These are phyloP conservation scores for Tiaroga cobitis DNA, from an alignment of 2,797 vertebrate genomes.

Conservation along the genomic window DNA sequence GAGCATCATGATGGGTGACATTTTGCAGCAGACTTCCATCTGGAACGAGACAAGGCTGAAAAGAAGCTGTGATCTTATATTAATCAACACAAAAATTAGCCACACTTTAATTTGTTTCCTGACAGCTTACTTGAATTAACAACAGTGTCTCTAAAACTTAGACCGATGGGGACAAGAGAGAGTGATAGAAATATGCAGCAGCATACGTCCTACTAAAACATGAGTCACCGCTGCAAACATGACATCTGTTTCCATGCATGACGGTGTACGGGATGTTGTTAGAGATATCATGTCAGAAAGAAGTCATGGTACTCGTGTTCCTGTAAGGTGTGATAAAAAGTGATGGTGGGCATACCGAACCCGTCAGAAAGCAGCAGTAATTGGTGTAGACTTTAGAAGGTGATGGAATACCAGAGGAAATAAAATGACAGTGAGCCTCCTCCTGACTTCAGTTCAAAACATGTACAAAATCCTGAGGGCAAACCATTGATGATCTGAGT, in stretches of 20 bases:
- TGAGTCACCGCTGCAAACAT: slow-evolving; percentile 29
- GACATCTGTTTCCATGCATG: slow-evolving; percentile 31
- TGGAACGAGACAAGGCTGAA: neutral
- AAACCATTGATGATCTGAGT: slow-evolving; percentile 6
- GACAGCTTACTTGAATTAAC: slow-evolving; percentile 4
- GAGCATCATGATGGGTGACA: slow-evolving; percentile 21
- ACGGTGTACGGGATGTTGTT: slow-evolving; percentile 21
- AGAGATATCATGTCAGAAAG: slow-evolving; percentile 37
- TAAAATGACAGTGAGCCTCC: neutral
- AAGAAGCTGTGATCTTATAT: neutral
- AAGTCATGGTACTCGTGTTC: slow-evolving; percentile 6
- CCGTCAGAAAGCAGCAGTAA: slow-evolving; percentile 32
- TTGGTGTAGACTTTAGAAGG: slow-evolving; percentile 15
- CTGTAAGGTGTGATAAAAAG: slow-evolving; percentile 33
- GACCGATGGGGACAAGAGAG: neutral
- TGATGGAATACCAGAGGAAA: slow-evolving; percentile 10
- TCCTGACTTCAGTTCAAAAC: neutral
- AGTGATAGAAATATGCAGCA: neutral
- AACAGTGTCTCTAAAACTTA: neutral
- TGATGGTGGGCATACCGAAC: neutral
- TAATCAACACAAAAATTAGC: slow-evolving; percentile 16
- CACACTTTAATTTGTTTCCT: neutral
- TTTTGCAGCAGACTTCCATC: neutral
- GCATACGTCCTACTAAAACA: slow-evolving; percentile 3
- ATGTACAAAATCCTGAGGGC: neutral